phyloP scores from a whole-genome alignment of 2,113 vertebrate genomes.

The Scatophagus argus region DNA sequence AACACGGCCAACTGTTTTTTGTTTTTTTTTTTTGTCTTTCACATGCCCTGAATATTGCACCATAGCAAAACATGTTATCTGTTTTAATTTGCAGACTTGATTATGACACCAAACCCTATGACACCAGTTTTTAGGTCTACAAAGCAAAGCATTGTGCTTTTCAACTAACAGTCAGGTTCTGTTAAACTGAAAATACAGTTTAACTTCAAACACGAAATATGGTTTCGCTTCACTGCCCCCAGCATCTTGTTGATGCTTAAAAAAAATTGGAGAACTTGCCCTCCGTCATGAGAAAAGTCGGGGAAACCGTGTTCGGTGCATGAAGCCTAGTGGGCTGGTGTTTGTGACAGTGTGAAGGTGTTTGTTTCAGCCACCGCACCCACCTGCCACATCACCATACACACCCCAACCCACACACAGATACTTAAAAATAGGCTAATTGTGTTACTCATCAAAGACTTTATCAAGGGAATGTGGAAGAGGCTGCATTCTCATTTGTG shows the following conservation, averaged over 20 bases:
- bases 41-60: constrained; percentile 5
- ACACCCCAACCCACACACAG: not conserved
- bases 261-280: constrained; percentile 25
- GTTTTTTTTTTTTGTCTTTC: constrained; percentile 9
- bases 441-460: not conserved
- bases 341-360: constrained; percentile 47
- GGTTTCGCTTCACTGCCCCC: constrained; percentile 14
- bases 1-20: constrained; percentile 2
- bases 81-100: constrained; percentile 14
- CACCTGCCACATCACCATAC: constrained; percentile 63
- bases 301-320: constrained; percentile 35
- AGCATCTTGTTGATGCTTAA: constrained; percentile 31
- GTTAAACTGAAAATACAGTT: constrained; percentile 14
- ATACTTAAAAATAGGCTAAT: not conserved
- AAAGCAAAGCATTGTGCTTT: constrained; percentile 31
- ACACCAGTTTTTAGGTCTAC: not conserved
- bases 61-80: constrained; percentile 20
- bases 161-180: not conserved
- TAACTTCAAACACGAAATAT: constrained; percentile 10
- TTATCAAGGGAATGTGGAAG: constrained; percentile 37
- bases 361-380: constrained; percentile 70
- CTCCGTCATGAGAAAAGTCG: constrained; percentile 20
- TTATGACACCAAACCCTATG: not conserved
- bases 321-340: constrained; percentile 20
- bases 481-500: constrained; percentile 8